Evolutionary conservation across 2,888 invertebrate species (phyloP).

Genomic region (Acanthosoma haemorrhoidale): DNA sequence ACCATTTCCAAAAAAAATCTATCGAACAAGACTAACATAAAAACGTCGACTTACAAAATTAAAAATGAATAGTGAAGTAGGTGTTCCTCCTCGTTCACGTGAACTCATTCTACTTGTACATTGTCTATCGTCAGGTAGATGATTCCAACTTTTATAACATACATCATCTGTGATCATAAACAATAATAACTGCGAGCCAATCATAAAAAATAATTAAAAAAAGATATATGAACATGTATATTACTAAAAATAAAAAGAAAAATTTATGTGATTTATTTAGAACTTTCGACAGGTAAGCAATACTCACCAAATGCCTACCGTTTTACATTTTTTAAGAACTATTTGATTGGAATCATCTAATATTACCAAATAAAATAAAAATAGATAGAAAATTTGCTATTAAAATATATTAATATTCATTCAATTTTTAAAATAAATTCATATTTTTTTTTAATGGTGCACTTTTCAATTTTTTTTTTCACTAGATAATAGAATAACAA

Average conservation of each 20-base stretch:
- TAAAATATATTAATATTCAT: not conserved
- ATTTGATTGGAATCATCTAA: constrained; percentile 27
- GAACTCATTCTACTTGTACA: constrained; percentile 21
- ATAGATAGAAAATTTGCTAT: not conserved
- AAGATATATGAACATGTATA: not conserved
- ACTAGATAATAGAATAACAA: no score
- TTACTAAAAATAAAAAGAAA: not conserved
- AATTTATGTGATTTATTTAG: not conserved
- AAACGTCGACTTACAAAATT: constrained; percentile 24
- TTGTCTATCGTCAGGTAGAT: constrained; percentile 26
- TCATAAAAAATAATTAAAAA: constrained; percentile 9
- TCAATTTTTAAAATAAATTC: not conserved
- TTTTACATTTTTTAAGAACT: not conserved
- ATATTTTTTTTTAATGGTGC: no score
- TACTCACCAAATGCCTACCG: constrained; percentile 26
- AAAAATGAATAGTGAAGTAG: constrained; percentile 23
- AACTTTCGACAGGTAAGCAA: constrained; percentile 7
- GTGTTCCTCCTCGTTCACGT: constrained; percentile 21
- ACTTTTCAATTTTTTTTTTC: no score
- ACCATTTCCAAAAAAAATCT: constrained; percentile 19
- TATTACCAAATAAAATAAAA: constrained; percentile 6
- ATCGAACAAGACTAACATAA: constrained; percentile 18
- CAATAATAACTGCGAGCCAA: not conserved
- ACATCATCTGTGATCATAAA: constrained; percentile 29
- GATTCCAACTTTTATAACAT: constrained; percentile 26